These are phyloP conservation scores for Halictus quadricinctus DNA, from an alignment of 2,888 invertebrate genomes.

Conservation along the genomic window DNA sequence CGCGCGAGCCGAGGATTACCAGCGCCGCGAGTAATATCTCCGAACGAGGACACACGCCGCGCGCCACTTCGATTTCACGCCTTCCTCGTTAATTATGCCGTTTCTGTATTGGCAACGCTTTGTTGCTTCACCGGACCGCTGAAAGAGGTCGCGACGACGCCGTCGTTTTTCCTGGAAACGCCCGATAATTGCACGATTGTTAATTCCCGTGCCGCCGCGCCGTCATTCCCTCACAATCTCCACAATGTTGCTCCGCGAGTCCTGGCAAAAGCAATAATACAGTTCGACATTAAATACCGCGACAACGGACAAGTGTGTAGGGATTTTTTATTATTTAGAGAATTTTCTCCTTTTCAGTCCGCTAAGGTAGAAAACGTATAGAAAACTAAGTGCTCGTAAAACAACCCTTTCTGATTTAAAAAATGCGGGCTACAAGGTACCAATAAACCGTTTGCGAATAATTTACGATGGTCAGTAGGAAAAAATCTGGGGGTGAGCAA, in stretches of 20 bases:
- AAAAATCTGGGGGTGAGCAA: background rate
- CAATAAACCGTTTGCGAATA: background rate
- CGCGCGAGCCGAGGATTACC: conserved; percentile 32
- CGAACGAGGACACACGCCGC: conserved; percentile 42
- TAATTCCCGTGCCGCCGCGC: background rate
- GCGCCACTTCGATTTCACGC: conserved; percentile 17
- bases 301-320: too few relatives aligned
- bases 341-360: too few relatives aligned
- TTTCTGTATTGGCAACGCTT: conserved; percentile 22
- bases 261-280: background rate
- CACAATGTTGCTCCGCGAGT: background rate
- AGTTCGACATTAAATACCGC: too few relatives aligned
- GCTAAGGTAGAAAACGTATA: too few relatives aligned
- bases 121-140: conserved; percentile 19
- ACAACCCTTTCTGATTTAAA: background rate
- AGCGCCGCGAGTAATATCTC: conserved; percentile 31
- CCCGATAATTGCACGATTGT: background rate
- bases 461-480: background rate
- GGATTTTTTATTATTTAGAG: background rate
- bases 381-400: background rate
- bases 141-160: background rate
- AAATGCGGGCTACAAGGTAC: background rate
- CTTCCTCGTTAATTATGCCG: conserved; percentile 32
- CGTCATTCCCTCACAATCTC: background rate
- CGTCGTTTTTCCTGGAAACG: conserved; percentile 21